phyloP scores from a whole-genome alignment of 2,888 invertebrate species.

The Clistopyga incitator region DNA sequence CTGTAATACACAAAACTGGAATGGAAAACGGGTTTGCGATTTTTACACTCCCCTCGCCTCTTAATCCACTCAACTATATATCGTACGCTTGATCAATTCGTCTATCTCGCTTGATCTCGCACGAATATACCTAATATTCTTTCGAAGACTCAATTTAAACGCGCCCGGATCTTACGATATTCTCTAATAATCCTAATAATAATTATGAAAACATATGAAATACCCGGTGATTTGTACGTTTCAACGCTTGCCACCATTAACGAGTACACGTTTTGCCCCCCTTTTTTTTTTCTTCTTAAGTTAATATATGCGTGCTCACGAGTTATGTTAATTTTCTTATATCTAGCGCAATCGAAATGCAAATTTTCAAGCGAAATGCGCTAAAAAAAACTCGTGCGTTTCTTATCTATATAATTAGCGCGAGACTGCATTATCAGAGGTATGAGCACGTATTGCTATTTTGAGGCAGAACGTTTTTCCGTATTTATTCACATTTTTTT shows the following conservation, averaged over 20 bases:
- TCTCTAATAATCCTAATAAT: conserved; percentile 7
- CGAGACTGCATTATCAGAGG: neutral
- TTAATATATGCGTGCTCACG: conserved; percentile 9
- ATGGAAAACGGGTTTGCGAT: conserved; percentile 58
- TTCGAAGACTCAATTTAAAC: neutral
- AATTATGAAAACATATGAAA: conserved; percentile 9
- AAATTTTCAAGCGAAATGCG: conserved; percentile 34
- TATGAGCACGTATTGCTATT: neutral
- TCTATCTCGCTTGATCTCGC: conserved; percentile 6
- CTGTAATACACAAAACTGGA: conserved; percentile 50
- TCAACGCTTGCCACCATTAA: conserved; percentile 36
- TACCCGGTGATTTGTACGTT: neutral
- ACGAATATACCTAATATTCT: conserved; percentile 2
- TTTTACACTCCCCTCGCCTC: conserved; percentile 16
- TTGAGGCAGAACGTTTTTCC: neutral
- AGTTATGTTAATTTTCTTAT: conserved; percentile 47
- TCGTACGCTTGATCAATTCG: conserved; percentile 21
- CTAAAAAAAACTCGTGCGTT: conserved; percentile 2
- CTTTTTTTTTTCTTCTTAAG: conserved; percentile 5
- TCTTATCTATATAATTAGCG: neutral
- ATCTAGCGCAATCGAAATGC: conserved; percentile 30
- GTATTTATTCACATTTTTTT: neutral
- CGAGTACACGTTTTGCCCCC: neutral
- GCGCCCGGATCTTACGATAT: conserved; percentile 9
- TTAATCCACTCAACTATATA: conserved; percentile 22